These are phyloP conservation scores for Coryphaenoides rupestris DNA, from an alignment of 2,113 vertebrate species.

Conservation along the genomic window DNA sequence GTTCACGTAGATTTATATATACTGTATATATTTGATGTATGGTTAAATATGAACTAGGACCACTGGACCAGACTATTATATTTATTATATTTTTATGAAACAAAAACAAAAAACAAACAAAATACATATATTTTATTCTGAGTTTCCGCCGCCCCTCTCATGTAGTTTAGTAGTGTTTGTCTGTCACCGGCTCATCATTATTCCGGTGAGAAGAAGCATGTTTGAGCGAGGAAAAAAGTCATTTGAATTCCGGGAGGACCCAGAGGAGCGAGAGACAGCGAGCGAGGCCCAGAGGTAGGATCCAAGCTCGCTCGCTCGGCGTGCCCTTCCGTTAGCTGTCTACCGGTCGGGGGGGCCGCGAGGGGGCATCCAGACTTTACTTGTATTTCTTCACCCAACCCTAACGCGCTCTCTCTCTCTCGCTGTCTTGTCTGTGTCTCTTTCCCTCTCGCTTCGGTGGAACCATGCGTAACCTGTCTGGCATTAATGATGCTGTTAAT, in stretches of 20 bases:
- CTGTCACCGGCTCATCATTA: conserved; percentile 84
- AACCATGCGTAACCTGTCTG: conserved; percentile 89
- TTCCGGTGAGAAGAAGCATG: conserved; percentile 85
- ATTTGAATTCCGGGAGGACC: conserved; percentile 94
- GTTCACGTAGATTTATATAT: too few species aligned
- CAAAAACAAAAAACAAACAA: background rate
- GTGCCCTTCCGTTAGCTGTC: conserved; percentile 91
- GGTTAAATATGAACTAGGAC: too few species aligned
- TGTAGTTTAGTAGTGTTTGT: conserved; percentile 53
- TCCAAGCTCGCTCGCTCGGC: conserved; percentile 89
- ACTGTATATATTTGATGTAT: too few species aligned
- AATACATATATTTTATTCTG: conserved; percentile 31
- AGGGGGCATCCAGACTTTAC: conserved; percentile 89
- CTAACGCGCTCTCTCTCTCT: background rate
- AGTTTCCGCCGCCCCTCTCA: conserved; percentile 24
- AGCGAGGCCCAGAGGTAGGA: conserved; percentile 91
- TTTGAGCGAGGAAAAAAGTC: conserved; percentile 81
- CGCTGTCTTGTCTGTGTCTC: background rate
- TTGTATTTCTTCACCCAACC: conserved; percentile 33
- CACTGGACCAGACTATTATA: background rate
- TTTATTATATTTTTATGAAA: background rate
- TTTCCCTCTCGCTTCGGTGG: conserved; percentile 65
- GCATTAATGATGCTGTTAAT: conserved; percentile 86
- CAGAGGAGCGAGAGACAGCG: conserved; percentile 87
- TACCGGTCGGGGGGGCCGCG: conserved; percentile 87